A percentile compares a stretch with the other conserved stretches of the same genome.
phyloP scores from a whole-genome alignment of 2,113 vertebrate species.

The Esox niger region DNA sequence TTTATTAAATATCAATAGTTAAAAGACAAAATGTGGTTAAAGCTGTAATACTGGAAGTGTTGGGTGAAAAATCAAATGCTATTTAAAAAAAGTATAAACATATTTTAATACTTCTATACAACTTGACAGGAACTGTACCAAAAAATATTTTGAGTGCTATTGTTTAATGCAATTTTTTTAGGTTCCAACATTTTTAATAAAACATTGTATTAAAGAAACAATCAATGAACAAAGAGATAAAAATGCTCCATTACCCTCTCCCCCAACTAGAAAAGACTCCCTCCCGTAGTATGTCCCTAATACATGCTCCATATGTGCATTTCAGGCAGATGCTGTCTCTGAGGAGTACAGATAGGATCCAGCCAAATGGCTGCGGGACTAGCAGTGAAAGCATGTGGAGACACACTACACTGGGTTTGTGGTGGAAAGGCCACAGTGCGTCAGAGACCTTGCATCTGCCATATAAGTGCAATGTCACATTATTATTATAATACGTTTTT shows the following conservation, averaged over 20 bases:
- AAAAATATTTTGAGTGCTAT: too few relatives aligned
- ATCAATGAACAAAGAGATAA: too few relatives aligned
- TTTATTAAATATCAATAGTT: not conserved
- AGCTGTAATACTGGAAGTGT: not conserved
- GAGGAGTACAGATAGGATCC: not conserved
- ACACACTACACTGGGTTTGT: not conserved
- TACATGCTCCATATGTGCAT: not conserved
- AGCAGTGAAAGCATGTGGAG: not conserved
- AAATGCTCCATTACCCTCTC: too few relatives aligned
- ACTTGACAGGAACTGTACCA: too few relatives aligned
- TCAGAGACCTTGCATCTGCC: not conserved
- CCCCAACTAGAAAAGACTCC: too few relatives aligned
- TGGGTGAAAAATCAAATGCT: not conserved
- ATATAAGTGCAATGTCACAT: not conserved
- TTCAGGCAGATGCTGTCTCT: not conserved
- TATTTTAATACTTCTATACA: not conserved
- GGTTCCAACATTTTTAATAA: too few relatives aligned
- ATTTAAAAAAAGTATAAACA: not conserved
- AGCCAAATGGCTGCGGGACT: not conserved
- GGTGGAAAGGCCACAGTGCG: not conserved
- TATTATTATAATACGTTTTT: not conserved
- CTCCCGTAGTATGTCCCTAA: not conserved
- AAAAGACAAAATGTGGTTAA: not conserved
- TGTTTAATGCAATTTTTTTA: too few relatives aligned
- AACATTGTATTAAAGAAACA: too few relatives aligned